A percentile compares a stretch with the other conserved stretches of the same genome.
Evolutionary conservation across 2,888 invertebrate genomes (phyloP).

Genomic region (Drosophila falleni): DNA sequence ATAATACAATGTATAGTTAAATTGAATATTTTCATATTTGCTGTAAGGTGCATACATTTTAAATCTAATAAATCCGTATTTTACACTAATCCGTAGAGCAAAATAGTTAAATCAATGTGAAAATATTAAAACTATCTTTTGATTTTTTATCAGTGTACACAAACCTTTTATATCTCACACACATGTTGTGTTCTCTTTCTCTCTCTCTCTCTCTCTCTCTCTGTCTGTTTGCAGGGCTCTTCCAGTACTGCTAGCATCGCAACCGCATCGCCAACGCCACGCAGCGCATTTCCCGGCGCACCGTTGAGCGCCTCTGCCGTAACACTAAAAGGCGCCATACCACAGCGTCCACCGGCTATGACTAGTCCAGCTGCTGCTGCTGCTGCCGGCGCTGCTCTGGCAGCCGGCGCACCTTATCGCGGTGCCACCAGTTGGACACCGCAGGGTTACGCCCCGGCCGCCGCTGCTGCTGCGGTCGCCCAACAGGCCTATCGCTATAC

Average conservation of each 20-base stretch:
- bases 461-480: slow-evolving; percentile 84
- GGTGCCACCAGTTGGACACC: slow-evolving; percentile 86
- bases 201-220: no score
- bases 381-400: slow-evolving; percentile 85
- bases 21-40: no score
- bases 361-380: slow-evolving; percentile 86
- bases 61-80: no score
- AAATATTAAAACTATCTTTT: no score
- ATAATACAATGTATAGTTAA: no score
- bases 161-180: not conserved
- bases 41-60: no score
- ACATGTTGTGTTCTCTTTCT: not conserved
- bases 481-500: slow-evolving; percentile 85
- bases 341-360: slow-evolving; percentile 85
- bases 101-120: no score
- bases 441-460: slow-evolving; percentile 85
- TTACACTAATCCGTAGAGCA: no score
- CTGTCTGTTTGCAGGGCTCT: slow-evolving; percentile 59
- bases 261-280: slow-evolving; percentile 83
- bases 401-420: slow-evolving; percentile 85
- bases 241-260: slow-evolving; percentile 81
- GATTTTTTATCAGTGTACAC: no score
- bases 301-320: slow-evolving; percentile 85
- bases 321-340: slow-evolving; percentile 84
- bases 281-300: slow-evolving; percentile 85